Evolutionary conservation across 2,797 vertebrate genomes (phyloP), one percentile per base, ranked within the genome.

Genomic region (Arremon brunneinucha): DNA sequence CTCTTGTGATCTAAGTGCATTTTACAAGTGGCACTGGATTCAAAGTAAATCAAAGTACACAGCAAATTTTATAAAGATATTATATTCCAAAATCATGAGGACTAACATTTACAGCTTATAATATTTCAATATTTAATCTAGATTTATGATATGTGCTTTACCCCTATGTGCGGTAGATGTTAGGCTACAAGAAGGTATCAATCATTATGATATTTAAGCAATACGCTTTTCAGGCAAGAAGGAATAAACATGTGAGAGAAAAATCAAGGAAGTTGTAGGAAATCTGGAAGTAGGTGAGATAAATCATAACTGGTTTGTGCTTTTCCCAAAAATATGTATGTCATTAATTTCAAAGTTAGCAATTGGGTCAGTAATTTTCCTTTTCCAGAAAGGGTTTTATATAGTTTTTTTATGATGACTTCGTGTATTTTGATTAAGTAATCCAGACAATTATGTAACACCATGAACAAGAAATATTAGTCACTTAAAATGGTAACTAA

Each of bases 361-460:
- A 32, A 22, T 28, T 0, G 21, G 9, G 3, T 12, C 13, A 35
- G 12, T 37, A 0, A 37, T 53, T 67, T 76, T 50, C n/a, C 14
- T 67, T 75, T 69, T 57, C 44, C 17, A 75, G 41, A 16, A 4
- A 75, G 8, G 7, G 12, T 56, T 39, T 62, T 70, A 34, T 53
- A 20, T 14, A 35, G 23, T 15, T 69, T 75, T 8, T 76, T 35
- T 24, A 11, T 14, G 14, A 53, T 10, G 2, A 30, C 32, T 35
- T 35, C 19, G 12, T 27, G 8, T 46, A 19, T 63, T 84, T 68
- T 74, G 12, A 41, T 52, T 18, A 79, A 69, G 4, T 55, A 37
- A 22, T 12, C 18, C 14, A 77, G 37, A 77, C 16, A 72, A 32
- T 37, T 59, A 59, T 32, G 8, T 67, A 70, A 64, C 21, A 79